Evolutionary conservation across 1,140 invertebrate genomes (phyloP), one percentile per base, ranked within the genome.

Genomic region (Dufourea novaeangliae): DNA sequence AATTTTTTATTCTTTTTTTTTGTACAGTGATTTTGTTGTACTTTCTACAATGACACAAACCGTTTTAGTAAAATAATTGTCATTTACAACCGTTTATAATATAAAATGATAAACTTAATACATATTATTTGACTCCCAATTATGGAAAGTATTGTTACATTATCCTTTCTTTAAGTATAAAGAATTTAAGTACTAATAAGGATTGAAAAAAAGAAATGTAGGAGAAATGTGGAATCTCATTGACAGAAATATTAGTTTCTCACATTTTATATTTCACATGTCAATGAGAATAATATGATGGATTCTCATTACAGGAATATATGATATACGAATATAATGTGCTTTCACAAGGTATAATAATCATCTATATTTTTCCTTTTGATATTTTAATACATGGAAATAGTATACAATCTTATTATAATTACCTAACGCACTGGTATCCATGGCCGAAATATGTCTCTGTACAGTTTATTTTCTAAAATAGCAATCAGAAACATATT

Each of bases 391-490:
- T 66, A n/a, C 10, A 22, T 52, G 20, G 11, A 69, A 12, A 39
- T 22, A 34, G 11, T 54, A 32, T 25, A 69, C 41, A 37, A 52
- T 50, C 72, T 68, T 34, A 68, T 56, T 56, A 32, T 44, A 74
- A 76, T 67, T 67, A 37, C 27, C 93, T 94, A 96, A 90, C 95
- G 94, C 37, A 95, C 88, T 79, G 95, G 95, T 12, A 91, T 72
- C 95, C 95, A 96, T 20, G 88, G 87, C 52, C 93, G 87, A n/a
- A 96, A 87, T 41, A 95, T 82, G 20, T 96, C 94, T 29, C 85
- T 93, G 88, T 93, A 94, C 84, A 94, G 95, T 86, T 93, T 94
- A 57, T 94, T 92, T 72, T 94, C 95, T 96, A 91, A 67, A 93
- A 94, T 79, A 63, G 62, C 1, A 72, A 63, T 68, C 1, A 62